phyloP scores from a whole-genome alignment of 1,140 invertebrate genomes.

The Lepidurus apus region DNA sequence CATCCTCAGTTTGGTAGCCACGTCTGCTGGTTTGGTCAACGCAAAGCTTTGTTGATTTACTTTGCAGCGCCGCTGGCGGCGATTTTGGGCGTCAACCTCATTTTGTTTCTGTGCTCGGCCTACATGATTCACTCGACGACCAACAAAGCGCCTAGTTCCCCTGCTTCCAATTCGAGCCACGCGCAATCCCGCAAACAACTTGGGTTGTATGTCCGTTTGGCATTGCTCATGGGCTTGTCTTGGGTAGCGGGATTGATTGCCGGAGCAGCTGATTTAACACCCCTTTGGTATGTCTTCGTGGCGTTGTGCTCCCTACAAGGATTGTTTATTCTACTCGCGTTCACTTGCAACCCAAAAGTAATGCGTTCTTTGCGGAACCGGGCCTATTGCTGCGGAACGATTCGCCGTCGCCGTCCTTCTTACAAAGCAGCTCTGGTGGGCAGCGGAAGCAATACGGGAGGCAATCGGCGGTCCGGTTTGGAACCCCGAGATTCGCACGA shows the following conservation, averaged over 20 bases:
- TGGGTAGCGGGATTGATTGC: conserved; percentile 53
- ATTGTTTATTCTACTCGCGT: conserved; percentile 55
- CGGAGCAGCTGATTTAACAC: conserved; percentile 45
- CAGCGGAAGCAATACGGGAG: background rate
- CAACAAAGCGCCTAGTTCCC: conserved; percentile 27
- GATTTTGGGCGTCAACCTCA: conserved; percentile 49
- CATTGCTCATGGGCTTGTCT: conserved; percentile 51
- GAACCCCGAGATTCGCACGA: conserved; percentile 31
- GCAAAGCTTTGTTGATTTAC: conserved; percentile 50
- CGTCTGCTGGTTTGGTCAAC: conserved; percentile 53
- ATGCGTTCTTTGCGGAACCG: conserved; percentile 39
- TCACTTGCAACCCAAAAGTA: conserved; percentile 50
- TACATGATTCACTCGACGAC: conserved; percentile 51
- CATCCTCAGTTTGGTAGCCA: conserved; percentile 48
- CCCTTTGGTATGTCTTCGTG: conserved; percentile 52
- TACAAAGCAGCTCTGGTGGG: conserved; percentile 31
- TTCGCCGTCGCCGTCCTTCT: conserved; percentile 23
- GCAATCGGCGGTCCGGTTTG: conserved; percentile 8
- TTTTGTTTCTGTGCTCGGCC: conserved; percentile 51
- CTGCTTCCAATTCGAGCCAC: conserved; percentile 27
- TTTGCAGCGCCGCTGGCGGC: conserved; percentile 51
- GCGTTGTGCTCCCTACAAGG: conserved; percentile 55
- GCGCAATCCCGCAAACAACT: conserved; percentile 44
- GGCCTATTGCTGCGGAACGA: conserved; percentile 12
- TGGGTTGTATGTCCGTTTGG: conserved; percentile 54